These are phyloP conservation scores for Sebastiscus albofasciatus DNA, from an alignment of 2,797 vertebrate species.

Conservation along the genomic window DNA sequence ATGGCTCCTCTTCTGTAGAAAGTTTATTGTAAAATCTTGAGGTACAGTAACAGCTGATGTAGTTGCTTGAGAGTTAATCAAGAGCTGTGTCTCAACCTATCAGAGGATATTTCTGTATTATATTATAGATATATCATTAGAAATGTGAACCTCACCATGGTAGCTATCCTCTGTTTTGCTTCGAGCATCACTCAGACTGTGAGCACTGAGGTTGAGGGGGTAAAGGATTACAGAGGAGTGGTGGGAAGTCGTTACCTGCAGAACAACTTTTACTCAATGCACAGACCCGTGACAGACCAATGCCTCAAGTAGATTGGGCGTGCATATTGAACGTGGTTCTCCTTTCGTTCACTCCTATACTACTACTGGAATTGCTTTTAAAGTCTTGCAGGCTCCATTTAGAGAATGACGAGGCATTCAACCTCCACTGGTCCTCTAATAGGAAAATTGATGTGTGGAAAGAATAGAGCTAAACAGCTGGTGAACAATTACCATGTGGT, in stretches of 20 bases:
- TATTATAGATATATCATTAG: conserved; percentile 24
- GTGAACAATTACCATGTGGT: conserved; percentile 47
- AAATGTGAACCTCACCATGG: conserved; percentile 24
- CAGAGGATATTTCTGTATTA: conserved; percentile 25
- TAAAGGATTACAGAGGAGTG: conserved; percentile 53
- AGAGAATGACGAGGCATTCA: conserved; percentile 56
- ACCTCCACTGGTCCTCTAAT: conserved; percentile 54
- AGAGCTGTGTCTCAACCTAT: background rate
- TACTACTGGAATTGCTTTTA: conserved; percentile 61
- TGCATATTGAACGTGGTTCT: conserved; percentile 54
- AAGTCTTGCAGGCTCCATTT: conserved; percentile 63
- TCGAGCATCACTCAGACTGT: conserved; percentile 30
- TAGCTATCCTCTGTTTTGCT: conserved; percentile 38
- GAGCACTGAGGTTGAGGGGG: background rate
- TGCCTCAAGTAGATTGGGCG: conserved; percentile 47
- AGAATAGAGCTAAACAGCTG: conserved; percentile 50
- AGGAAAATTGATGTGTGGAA: conserved; percentile 63
- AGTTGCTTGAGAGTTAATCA: background rate
- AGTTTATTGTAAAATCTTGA: background rate
- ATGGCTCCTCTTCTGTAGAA: background rate
- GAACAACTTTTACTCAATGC: conserved; percentile 44
- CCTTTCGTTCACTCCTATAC: conserved; percentile 35
- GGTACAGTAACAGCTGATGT: background rate
- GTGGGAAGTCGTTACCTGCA: conserved; percentile 46
- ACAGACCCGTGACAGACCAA: conserved; percentile 39